Base-by-base conservation (phyloP, 1,140 invertebrate genomes). In the Zaprionus inermis region DNA sequence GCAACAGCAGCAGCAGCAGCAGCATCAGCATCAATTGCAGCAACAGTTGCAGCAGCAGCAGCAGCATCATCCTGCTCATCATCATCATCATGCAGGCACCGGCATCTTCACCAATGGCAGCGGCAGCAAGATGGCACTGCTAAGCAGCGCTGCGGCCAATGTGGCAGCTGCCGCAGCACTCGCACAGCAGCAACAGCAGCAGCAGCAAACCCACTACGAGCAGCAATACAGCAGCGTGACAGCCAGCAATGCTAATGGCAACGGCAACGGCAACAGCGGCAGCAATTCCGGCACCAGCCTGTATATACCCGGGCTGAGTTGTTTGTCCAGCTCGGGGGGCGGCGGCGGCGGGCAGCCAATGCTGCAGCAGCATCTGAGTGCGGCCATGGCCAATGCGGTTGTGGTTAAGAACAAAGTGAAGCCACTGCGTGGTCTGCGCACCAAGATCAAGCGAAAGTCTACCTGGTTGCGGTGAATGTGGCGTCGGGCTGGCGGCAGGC, bases 391-490 rank as follows among this genome's bases (percentile, higher is more conserved):
- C 12, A 49, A 49, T 34, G 59, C 72, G n/a, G 79, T 76, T 22
- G 75, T 64, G 10, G 51, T 46, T n/a, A 79, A 75, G 16, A 73
- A 55, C 54, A 75, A 78, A 54, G 70, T 65, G 57, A 92, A 92
- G 68, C 75, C 82, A 0, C 32, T 88, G 58, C 74, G 91, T 6
- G 85, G 77, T 14, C 22, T 91, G 22, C 91, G 91, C 14, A 88
- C 88, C 51, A 92, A 92, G 70, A 82, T 91, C n/a, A 92, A 92
- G 67, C 78, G 90, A 6, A 92, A 92, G 51, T 76, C 91, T 5
- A 61, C 90, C 32, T 92, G 84, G 85, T 80, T 91, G 76, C 91
- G 91, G 76, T 92, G 88, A 91, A 90, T 84, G 51, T 90, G 81
- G 86, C 70, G 75, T 7, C 65, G 81, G 66, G 78, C 68, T 67